These are phyloP conservation scores for Numenius phaeopus DNA, from an alignment of 2,797 vertebrate species.

Conservation along the genomic window DNA sequence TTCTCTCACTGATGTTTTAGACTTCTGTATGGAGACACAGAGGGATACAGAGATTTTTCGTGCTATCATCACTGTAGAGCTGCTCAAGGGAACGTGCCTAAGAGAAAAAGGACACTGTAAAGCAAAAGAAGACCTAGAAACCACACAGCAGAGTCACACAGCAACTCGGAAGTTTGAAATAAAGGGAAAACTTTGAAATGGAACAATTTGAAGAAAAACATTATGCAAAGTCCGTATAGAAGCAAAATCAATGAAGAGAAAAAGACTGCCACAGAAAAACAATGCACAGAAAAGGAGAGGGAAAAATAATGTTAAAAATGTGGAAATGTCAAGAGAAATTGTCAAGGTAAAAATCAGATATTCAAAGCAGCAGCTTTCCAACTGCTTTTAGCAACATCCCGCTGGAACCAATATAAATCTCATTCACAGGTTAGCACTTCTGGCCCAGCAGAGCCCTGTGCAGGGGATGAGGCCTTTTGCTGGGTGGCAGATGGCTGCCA, in stretches of 20 bases:
- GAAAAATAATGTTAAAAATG: background rate
- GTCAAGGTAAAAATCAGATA: background rate
- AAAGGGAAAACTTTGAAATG: background rate
- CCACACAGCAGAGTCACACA: background rate
- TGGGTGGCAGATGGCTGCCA: background rate
- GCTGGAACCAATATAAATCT: background rate
- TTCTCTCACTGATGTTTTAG: background rate
- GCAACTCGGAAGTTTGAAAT: background rate
- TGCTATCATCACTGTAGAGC: background rate
- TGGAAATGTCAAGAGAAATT: background rate
- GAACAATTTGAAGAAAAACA: constrained; percentile 3
- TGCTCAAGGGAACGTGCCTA: background rate
- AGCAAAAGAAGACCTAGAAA: constrained; percentile 17
- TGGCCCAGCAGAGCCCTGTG: background rate
- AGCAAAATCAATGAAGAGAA: background rate
- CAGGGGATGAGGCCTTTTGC: background rate
- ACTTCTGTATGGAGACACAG: background rate
- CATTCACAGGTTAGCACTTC: background rate
- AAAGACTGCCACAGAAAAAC: background rate
- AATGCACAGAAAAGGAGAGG: background rate
- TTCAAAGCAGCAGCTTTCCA: background rate
- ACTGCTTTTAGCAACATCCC: background rate
- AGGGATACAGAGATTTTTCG: background rate
- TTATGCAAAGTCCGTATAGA: background rate
- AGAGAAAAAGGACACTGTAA: background rate